Conservation (phyloP, 1,140 invertebrate species). For the Hyles euphorbiae region DNA sequence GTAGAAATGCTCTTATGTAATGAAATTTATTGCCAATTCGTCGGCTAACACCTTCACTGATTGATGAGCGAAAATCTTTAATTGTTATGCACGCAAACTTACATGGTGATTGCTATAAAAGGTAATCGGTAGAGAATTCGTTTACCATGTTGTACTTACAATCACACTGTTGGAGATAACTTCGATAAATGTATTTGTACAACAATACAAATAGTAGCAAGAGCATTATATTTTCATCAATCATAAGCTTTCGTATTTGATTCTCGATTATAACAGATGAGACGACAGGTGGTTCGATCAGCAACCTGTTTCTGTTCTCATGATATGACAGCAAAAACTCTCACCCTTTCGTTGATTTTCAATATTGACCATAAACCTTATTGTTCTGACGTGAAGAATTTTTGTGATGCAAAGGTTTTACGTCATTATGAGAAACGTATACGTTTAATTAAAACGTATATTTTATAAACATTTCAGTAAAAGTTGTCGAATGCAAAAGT, state of each 20-base stretch:
- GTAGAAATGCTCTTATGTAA: neutral
- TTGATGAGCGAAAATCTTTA: constrained; percentile 7
- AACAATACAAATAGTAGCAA: neutral
- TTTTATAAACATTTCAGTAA: no score
- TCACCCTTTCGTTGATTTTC: constrained; percentile 29
- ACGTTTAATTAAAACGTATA: neutral
- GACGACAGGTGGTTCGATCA: constrained; percentile 34
- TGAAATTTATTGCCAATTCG: constrained; percentile 9
- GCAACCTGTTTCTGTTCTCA: constrained; percentile 37
- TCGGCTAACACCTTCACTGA: constrained; percentile 1
- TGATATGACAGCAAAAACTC: constrained; percentile 42
- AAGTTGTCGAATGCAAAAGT: no score
- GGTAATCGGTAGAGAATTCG: neutral
- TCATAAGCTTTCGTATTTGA: no score
- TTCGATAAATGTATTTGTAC: neutral
- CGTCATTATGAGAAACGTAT: neutral
- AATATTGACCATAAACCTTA: neutral
- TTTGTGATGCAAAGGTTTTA: no score
- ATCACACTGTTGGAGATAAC: neutral
- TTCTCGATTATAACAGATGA: constrained; percentile 15
- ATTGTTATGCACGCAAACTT: constrained; percentile 4
- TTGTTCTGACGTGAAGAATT: no score
- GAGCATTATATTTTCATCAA: neutral
- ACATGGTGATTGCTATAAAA: neutral
- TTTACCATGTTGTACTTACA: neutral